Evolutionary conservation across 2,797 vertebrate species (phyloP).

Genomic region (Agapornis canus): DNA sequence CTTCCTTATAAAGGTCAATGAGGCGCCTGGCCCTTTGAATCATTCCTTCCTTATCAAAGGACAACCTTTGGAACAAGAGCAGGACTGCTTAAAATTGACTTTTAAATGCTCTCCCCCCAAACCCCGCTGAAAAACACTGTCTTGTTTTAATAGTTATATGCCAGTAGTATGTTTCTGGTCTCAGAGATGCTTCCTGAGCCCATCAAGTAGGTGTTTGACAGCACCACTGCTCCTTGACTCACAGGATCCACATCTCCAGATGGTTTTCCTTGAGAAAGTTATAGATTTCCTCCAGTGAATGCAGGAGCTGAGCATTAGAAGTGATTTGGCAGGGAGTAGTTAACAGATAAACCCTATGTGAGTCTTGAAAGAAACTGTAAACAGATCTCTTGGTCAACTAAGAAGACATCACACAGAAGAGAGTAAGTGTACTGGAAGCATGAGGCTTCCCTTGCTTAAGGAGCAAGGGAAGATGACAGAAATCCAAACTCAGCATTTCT

Average conservation of each 20-base stretch:
- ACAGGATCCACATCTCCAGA: background rate
- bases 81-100: background rate
- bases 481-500: background rate
- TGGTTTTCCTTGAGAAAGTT: background rate
- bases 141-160: background rate
- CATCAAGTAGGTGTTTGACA: background rate
- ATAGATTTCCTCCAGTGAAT: background rate
- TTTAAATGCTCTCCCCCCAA: background rate
- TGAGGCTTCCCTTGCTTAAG: background rate
- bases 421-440: background rate
- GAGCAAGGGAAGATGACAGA: background rate
- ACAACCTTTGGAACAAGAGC: slow-evolving; percentile 79
- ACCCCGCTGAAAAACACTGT: background rate
- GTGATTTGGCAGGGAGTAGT: background rate
- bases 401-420: background rate
- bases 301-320: background rate
- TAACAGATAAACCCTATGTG: background rate
- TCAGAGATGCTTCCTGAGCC: background rate
- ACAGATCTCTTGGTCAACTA: background rate
- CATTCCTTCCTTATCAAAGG: slow-evolving; percentile 94
- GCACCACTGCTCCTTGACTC: background rate
- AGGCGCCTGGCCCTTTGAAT: slow-evolving; percentile 85
- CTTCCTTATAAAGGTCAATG: slow-evolving; percentile 90
- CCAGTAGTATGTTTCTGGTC: background rate
- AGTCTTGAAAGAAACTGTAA: background rate